Conservation (phyloP, 92 coral and sea anemone genomes). For the Umimayanthus chanpuru region DNA sequence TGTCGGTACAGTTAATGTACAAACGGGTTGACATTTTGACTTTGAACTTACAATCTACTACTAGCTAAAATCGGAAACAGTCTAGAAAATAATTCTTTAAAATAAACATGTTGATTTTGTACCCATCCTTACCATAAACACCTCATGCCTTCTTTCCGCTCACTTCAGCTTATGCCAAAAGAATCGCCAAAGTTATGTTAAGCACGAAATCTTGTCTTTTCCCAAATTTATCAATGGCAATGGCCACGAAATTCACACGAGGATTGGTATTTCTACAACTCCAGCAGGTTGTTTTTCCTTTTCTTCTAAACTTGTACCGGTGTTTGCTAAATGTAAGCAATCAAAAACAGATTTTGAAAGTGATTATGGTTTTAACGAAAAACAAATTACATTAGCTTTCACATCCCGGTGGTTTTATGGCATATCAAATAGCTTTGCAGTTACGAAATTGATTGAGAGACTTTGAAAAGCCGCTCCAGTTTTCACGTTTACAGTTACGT, state of each 20-base stretch:
- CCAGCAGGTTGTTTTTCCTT: constrained; percentile 9
- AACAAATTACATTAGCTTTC: neutral
- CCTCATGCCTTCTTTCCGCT: neutral
- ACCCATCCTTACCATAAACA: neutral
- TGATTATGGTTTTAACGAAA: neutral
- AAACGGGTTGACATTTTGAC: neutral
- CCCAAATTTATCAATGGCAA: neutral
- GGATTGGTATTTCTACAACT: neutral
- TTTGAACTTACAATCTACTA: neutral
- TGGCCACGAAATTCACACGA: neutral
- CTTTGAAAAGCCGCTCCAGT: neutral
- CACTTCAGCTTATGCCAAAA: neutral
- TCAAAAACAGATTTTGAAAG: neutral
- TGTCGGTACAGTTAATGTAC: neutral
- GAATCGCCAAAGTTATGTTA: neutral
- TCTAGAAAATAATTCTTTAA: neutral
- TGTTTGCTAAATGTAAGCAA: constrained; percentile 3
- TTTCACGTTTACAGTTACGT: too few species aligned
- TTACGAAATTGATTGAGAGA: neutral
- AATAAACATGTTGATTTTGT: neutral
- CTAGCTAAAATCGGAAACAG: neutral
- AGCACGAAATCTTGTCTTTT: neutral
- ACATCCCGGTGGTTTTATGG: neutral
- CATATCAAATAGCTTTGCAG: neutral
- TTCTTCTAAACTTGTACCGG: neutral